Evolutionary conservation across 1,140 invertebrate species (phyloP), one percentile per base, ranked within the genome.

Genomic region (Penaeus japonicus): DNA sequence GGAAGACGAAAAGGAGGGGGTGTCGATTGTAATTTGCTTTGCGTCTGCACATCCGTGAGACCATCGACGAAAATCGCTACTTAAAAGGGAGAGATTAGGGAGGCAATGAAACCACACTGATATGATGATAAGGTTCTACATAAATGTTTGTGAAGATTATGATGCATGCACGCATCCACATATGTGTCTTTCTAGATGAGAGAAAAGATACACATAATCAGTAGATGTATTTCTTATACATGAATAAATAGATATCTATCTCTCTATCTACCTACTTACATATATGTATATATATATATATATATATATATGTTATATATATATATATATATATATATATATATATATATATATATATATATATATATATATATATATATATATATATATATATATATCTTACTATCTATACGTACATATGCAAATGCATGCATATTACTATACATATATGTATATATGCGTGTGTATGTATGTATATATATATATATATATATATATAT

Each of bases 291-390:
- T 73, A 73, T 73, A 73, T 27, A 73, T 73, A 73, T 73, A 27
- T 73, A 73, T 73, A 12, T 27, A 73, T 18, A 73, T 12, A 73
- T 73, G 12, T 12, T 3, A 7, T 32, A 73, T 79, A 39, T 79
- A 10, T 18, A 79, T n/a, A 20, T 79, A 47, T 79, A 47, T 79
- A 47, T 79, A 35, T 39, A 18, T n/a, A 79, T 47, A n/a, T 53
- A 79, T 79, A 39, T 12, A 17, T 47, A 20, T 53, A 79, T 39
- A 53, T 79, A 79, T 79, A 79, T 79, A 79, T 79, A 79, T 79
- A 79, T 79, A 79, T 79, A 79, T 79, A 79, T 79, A 79, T 79
- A 79, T 79, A 79, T 79, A 79, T 79, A 79, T 79, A 79, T 79
- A 79, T 79, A 79, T 79, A 79, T 79, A 79, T 79, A 20, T 79